Evolutionary conservation across 2,888 invertebrate species (phyloP), one percentile per base, ranked within the genome.

Genomic region (Pharmacophagus antenor): DNA sequence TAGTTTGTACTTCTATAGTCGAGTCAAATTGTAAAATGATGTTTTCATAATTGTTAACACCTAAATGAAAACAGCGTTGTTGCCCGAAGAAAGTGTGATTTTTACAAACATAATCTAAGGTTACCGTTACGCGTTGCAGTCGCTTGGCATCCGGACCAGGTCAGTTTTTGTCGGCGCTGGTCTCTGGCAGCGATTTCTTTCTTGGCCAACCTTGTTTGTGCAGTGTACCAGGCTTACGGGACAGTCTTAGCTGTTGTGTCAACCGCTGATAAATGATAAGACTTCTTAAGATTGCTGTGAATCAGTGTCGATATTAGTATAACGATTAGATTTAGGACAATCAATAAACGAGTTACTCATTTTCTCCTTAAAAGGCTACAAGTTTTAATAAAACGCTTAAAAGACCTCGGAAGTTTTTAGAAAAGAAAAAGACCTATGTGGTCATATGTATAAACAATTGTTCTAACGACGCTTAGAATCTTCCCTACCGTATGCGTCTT

Each of bases 81-180:
- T 78, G 80, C 72, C 67, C 63, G 66, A 78, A 73, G 79, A 85
- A 84, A 84, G 80, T 76, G 73, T 79, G 75, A 72, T 79, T 80
- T 73, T 74, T 72, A 77, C 70, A 82, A 86, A 81, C 79, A 82
- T 85, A 86, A 87, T 87, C 83, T 81, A 73, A 78, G 69, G 73
- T 66, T 79, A 87, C 89, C 88, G 89, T 83, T 89, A 88, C 61
- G 58, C 67, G 72, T 86, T 85, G 87, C 88, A 88, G 84, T 85
- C 79, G 70, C 73, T 84, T 85, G 86, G 74, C 82, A 88, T 81
- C 71, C 81, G 77, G 87, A 87, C 80, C 80, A 86, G 89, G 89
- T 88, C 89, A 88, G 71, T 89, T 89, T 89, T 89, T 89, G 83
- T 86, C 70, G 63, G 55, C 59, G 50, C 54, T 41, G 31, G 56